Percentiles rank a stretch among this genome's conserved stretches.
Conservation (phyloP, 53 echinoderm and acorn worm species). For the Stichopus horrens region DNA sequence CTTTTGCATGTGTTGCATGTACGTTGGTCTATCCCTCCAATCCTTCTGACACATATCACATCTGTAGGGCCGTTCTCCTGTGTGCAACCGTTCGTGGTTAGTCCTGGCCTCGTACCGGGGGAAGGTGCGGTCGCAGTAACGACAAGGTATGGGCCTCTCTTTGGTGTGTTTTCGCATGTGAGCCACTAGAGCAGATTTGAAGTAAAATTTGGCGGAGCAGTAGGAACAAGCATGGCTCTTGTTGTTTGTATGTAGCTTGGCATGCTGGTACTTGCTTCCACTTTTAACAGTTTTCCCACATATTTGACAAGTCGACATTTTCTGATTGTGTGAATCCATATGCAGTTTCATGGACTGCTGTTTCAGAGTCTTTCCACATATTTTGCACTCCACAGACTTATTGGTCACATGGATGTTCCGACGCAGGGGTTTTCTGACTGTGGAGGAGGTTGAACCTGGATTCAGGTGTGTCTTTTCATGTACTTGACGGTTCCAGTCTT, state of each 20-base stretch:
- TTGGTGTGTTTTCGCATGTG: conserved; percentile 40
- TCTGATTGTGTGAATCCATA: conserved; percentile 33
- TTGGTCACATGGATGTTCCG: background rate
- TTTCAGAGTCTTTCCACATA: conserved; percentile 37
- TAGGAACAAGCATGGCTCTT: conserved; percentile 13
- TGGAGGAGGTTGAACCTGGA: background rate
- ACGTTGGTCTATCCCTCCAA: conserved; percentile 24
- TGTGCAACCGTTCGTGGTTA: conserved; percentile 37
- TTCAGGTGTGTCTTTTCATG: conserved; percentile 37
- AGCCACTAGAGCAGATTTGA: background rate
- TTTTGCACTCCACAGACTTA: background rate
- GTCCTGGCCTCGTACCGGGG: conserved; percentile 12
- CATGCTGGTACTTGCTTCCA: conserved; percentile 1
- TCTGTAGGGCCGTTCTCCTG: conserved; percentile 31
- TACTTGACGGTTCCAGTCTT: conserved; percentile 39
- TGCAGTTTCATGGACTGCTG: conserved; percentile 24
- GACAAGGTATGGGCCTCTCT: conserved; percentile 34
- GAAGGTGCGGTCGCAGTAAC: conserved; percentile 31
- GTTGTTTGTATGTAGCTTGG: conserved; percentile 25
- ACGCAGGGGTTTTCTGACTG: background rate
- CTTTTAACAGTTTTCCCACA: conserved; percentile 15
- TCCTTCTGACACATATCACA: conserved; percentile 32
- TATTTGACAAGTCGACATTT: conserved; percentile 30
- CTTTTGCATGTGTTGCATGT: conserved; percentile 34
- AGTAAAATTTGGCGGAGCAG: conserved; percentile 7